A percentile compares a stretch with the other conserved stretches of the same genome.
Conservation (phyloP, 2,797 vertebrate species). For the Acridotheres tristis region DNA sequence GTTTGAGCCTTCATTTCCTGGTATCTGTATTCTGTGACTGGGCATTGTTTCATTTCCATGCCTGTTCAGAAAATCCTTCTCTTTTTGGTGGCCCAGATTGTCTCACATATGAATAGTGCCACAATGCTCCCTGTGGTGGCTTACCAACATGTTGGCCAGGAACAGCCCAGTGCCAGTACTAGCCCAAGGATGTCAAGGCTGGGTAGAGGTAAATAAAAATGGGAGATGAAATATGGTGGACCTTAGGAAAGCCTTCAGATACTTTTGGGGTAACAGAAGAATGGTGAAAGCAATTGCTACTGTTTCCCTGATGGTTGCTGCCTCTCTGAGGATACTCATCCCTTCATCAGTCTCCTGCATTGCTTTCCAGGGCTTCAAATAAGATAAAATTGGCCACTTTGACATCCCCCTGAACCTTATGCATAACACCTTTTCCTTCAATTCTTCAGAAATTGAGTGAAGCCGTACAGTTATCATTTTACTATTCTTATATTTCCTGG, state of each 20-base stretch:
- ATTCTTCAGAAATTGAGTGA: background rate
- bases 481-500: background rate
- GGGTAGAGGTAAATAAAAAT: background rate
- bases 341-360: background rate
- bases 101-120: background rate
- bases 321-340: background rate
- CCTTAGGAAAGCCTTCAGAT: background rate
- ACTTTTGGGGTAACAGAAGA: background rate
- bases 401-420: background rate
- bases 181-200: background rate
- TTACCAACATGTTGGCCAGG: background rate
- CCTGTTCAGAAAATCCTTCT: background rate
- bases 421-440: background rate
- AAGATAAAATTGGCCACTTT: background rate
- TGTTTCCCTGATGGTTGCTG: background rate
- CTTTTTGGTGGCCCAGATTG: background rate
- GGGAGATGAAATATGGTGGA: background rate
- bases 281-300: background rate
- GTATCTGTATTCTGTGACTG: background rate
- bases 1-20: background rate
- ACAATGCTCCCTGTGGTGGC: fast-evolving
- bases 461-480: background rate
- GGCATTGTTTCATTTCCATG: background rate
- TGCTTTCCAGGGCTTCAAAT: background rate
- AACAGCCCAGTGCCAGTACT: background rate